A percentile compares a stretch with the other conserved stretches of the same genome.
phyloP scores from a whole-genome alignment of 2,888 invertebrate species.

The Polyommatus iphigenia region DNA sequence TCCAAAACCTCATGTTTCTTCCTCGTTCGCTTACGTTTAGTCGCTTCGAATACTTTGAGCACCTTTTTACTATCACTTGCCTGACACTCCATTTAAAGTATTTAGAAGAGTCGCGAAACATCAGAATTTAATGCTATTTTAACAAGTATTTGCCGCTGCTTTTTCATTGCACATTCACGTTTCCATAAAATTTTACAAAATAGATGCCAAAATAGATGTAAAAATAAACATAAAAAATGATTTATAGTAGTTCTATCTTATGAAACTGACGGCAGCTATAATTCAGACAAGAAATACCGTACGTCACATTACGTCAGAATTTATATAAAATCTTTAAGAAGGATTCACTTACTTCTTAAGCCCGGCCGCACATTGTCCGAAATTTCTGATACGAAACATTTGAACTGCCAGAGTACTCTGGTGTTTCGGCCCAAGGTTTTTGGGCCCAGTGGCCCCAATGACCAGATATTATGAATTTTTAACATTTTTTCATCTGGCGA shows the following conservation, averaged over 20 bases:
- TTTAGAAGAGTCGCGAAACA: constrained; percentile 55
- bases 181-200: constrained; percentile 48
- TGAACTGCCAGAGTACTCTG: too few relatives aligned
- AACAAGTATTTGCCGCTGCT: constrained; percentile 49
- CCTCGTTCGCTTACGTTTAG: constrained; percentile 57
- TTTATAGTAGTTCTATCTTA: background rate
- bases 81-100: constrained; percentile 68
- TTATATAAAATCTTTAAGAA: background rate
- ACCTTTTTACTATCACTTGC: constrained; percentile 70
- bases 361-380: too few relatives aligned
- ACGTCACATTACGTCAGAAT: background rate
- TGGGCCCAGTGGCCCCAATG: too few relatives aligned
- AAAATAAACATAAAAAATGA: background rate
- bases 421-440: too few relatives aligned
- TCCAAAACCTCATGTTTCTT: constrained; percentile 60
- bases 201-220: background rate
- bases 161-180: constrained; percentile 44
- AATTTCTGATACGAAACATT: too few relatives aligned
- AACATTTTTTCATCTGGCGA: too few relatives aligned
- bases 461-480: too few relatives aligned
- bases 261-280: background rate
- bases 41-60: constrained; percentile 67
- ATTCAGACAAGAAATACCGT: background rate
- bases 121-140: constrained; percentile 51
- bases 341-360: background rate